phyloP scores from a whole-genome alignment of 2,113 vertebrate species.

The Atractosteus spatula region DNA sequence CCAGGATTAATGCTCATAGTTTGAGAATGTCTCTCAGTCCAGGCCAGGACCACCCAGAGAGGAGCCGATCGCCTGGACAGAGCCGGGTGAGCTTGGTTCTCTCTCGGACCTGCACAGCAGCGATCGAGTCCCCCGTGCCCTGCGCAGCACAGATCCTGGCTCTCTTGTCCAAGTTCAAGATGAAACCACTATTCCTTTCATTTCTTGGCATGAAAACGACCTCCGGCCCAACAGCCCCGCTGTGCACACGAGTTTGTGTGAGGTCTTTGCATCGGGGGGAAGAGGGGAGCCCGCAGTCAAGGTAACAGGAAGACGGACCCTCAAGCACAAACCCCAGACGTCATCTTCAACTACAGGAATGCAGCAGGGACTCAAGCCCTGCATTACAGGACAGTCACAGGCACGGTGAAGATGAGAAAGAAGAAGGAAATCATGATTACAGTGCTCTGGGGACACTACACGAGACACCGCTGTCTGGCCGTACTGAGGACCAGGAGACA shows the following conservation, averaged over 20 bases:
- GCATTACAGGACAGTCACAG: too few relatives aligned
- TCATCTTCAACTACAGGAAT: too few relatives aligned
- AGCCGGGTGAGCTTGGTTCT: background rate
- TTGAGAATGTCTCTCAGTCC: conserved; percentile 63
- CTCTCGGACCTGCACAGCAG: background rate
- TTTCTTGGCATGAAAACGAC: background rate
- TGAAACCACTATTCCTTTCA: conserved; percentile 12
- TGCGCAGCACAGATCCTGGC: conserved; percentile 23
- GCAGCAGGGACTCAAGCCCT: too few relatives aligned
- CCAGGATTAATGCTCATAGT: conserved; percentile 71
- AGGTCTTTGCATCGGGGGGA: conserved; percentile 36
- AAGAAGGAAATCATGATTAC: too few relatives aligned
- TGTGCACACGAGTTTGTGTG: conserved; percentile 37
- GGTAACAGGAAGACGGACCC: too few relatives aligned
- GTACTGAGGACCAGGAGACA: too few relatives aligned
- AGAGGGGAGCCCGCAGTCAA: too few relatives aligned
- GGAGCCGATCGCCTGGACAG: background rate
- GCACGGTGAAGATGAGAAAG: too few relatives aligned
- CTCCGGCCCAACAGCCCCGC: conserved; percentile 20
- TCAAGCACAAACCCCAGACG: too few relatives aligned
- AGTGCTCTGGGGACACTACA: too few relatives aligned
- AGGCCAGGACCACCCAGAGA: conserved; percentile 67
- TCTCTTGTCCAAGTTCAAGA: conserved; percentile 29
- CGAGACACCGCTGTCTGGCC: too few relatives aligned
- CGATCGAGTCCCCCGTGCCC: conserved; percentile 14